Evolutionary conservation across 2,888 invertebrate genomes (phyloP), one percentile per base, ranked within the genome.

Genomic region (Cylloceria caligata): DNA sequence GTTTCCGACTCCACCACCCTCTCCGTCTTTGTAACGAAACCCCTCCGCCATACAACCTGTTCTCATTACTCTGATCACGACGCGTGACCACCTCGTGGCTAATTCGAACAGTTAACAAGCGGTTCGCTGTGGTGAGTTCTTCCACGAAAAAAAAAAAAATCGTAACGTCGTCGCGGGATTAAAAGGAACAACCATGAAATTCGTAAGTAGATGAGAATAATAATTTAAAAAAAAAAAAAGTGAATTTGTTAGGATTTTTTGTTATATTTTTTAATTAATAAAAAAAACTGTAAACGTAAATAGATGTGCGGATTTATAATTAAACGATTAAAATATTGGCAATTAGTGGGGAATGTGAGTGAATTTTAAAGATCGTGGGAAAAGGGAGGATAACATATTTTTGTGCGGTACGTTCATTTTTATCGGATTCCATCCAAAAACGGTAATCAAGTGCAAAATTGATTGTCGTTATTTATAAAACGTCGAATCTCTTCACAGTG

Each of bases 81-180:
- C 71, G 27, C 13, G 57, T 39, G 42, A 57, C 27, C 19, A 27
- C 4, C 7, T 42, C 19, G 72, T 72, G 55, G 62, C 39, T 79
- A 74, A 83, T 80, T 74, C 84, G 77, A 47, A 65, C 73, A 65
- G 47, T 83, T 79, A 69, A 80, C 83, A 71, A 84, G 73, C 57
- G 55, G 52, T 39, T 36, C 21, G 11, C 55, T 34, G 13, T 13
- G 57, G 57, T 30, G 57, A 27, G 11, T n/a, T 45, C 42, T 13
- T n/a, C 52, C 30, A 16, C 0, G 13, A n/a, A 36, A 64, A 49
- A 16, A 19, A 27, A 39, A 6, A 55, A 39, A 27, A 24, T 24
- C 39, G 64, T 57, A 67, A 45, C 57, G 7, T 42, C 68, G 45
- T 34, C 30, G 57, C 45, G 19, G 72, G 60, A 34, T 34, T 72